Conservation (phyloP, 2,888 invertebrate genomes). For the Conus canariensis region DNA sequence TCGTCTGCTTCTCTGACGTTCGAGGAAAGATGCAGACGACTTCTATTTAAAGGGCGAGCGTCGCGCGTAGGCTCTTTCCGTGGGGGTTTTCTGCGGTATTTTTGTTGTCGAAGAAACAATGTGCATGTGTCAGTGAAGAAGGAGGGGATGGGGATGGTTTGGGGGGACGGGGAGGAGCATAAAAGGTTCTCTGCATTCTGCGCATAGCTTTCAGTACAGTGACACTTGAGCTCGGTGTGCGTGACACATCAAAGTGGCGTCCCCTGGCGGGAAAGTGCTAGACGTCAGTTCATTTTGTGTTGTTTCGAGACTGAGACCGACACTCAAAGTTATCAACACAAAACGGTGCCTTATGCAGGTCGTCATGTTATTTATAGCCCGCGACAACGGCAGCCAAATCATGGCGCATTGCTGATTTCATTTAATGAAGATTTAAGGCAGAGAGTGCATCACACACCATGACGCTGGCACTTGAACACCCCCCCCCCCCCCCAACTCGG, state of each 20-base stretch:
- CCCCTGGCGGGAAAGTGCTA: neutral
- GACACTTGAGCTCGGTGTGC: neutral
- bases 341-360: neutral
- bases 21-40: neutral
- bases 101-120: neutral
- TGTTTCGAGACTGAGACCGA: neutral
- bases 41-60: slow-evolving; percentile 8
- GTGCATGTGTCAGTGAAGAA: neutral
- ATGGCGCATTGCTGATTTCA: neutral
- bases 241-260: neutral
- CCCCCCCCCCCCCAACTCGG: no score
- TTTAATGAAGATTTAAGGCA: slow-evolving; percentile 11
- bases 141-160: no score
- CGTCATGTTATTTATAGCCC: no score
- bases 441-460: neutral
- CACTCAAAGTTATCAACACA: neutral
- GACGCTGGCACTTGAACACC: no score
- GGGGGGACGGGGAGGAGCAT: no score
- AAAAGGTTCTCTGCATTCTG: neutral
- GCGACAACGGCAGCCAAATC: no score
- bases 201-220: neutral
- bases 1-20: slow-evolving; percentile 10
- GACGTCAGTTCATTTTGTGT: neutral
- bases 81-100: neutral
- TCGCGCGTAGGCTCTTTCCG: no score